phyloP scores from a whole-genome alignment of 2,113 vertebrate genomes.

The Coreoperca whiteheadi region DNA sequence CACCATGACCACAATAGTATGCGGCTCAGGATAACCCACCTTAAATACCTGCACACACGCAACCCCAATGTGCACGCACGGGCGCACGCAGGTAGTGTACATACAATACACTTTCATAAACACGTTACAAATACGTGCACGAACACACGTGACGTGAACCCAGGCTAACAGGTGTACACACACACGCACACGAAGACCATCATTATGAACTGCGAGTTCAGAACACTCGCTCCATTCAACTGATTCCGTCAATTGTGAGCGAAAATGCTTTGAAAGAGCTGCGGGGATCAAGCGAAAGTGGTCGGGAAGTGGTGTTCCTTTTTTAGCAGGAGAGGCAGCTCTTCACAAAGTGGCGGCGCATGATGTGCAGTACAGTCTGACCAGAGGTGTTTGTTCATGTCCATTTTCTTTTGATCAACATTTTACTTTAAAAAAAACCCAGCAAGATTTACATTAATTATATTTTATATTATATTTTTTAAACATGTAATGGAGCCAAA shows the following conservation, averaged over 20 bases:
- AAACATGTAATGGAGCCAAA: not conserved
- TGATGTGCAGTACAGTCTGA: not conserved
- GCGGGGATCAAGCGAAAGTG: not conserved
- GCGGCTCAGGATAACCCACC: not conserved
- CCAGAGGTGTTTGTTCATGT: not conserved
- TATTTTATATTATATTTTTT: not conserved
- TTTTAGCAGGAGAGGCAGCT: not conserved
- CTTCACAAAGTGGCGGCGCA: not conserved
- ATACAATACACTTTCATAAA: not conserved
- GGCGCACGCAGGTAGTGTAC: not conserved
- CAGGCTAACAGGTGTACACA: not conserved
- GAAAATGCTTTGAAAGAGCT: conserved; percentile 17
- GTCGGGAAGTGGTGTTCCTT: not conserved
- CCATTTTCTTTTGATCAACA: not conserved
- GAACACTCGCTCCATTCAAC: not conserved
- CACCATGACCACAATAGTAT: not conserved
- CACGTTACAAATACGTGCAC: not conserved
- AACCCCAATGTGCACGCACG: not conserved
- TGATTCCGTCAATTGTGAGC: not conserved
- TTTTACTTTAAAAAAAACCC: not conserved
- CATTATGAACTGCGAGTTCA: conserved; percentile 15
- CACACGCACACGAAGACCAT: not conserved
- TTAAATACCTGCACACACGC: not conserved
- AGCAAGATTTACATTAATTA: not conserved
- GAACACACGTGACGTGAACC: not conserved